Evolutionary conservation across 2,113 vertebrate genomes (phyloP).

Genomic region (Scalopus aquaticus): DNA sequence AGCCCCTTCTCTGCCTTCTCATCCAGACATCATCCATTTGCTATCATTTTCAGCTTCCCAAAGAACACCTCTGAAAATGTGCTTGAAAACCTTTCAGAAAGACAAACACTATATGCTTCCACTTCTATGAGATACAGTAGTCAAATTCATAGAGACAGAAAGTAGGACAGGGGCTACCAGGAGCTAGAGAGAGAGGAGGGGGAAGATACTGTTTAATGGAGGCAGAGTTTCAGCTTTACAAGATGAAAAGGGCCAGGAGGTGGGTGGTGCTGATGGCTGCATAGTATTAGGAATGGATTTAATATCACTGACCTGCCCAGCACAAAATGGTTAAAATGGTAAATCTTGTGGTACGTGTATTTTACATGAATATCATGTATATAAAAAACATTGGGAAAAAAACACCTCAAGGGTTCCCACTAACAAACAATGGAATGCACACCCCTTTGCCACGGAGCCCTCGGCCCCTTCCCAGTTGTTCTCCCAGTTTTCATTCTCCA

Average conservation of each 20-base stretch:
- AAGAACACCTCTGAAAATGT: neutral
- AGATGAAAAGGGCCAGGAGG: neutral
- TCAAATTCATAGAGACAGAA: neutral
- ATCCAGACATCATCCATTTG: neutral
- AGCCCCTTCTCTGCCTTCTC: neutral
- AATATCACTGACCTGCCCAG: neutral
- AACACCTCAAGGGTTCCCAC: neutral
- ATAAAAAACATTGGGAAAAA: neutral
- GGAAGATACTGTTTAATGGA: neutral
- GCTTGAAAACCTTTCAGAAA: neutral
- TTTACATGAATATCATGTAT: neutral
- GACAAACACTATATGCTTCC: neutral
- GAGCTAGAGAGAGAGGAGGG: neutral
- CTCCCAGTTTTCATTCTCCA: neutral
- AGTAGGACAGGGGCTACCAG: neutral
- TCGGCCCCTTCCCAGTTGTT: neutral
- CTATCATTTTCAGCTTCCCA: neutral
- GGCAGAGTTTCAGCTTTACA: neutral
- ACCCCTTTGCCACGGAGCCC: neutral
- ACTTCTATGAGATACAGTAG: neutral
- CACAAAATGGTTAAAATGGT: neutral
- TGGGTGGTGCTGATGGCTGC: neutral
- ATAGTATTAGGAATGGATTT: neutral
- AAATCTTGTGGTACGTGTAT: neutral
- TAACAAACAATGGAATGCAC: neutral